phyloP scores from a whole-genome alignment of 1,140 invertebrate species.

The Penaeus vannamei region DNA sequence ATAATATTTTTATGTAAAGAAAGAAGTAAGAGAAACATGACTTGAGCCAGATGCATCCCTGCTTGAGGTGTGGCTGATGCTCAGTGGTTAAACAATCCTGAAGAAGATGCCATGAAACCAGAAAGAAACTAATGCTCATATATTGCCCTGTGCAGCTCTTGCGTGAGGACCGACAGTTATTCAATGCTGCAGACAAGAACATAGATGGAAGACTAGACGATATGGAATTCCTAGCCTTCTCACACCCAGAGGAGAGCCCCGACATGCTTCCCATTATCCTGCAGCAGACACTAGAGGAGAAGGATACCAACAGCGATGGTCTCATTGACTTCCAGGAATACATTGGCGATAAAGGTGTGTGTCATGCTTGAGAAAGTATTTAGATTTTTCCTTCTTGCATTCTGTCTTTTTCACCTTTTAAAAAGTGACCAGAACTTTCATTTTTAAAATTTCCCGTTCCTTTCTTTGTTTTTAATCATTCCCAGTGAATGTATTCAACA shows the following conservation, averaged over 20 bases:
- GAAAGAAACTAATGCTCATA: background rate
- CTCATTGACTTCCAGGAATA: slow-evolving; percentile 87
- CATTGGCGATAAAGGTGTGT: slow-evolving; percentile 79
- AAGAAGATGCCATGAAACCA: background rate
- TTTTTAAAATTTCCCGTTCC: no score
- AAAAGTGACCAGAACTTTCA: no score
- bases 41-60: no score
- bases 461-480: no score
- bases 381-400: background rate
- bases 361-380: slow-evolving; percentile 69
- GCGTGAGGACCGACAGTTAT: slow-evolving; percentile 87
- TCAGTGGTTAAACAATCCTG: no score
- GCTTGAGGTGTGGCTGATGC: no score
- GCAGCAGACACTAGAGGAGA: slow-evolving; percentile 85
- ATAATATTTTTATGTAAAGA: no score
- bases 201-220: slow-evolving; percentile 84
- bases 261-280: slow-evolving; percentile 89
- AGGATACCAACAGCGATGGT: slow-evolving; percentile 89
- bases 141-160: slow-evolving; percentile 68
- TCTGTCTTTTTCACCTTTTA: background rate
- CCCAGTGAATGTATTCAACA: no score
- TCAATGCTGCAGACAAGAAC: slow-evolving; percentile 88
- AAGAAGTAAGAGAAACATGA: no score
- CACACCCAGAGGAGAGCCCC: slow-evolving; percentile 93
- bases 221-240: slow-evolving; percentile 87